A percentile compares a stretch with the other conserved stretches of the same genome.
phyloP scores from a whole-genome alignment of 1,140 invertebrate species.

The Platyscapa corneri region DNA sequence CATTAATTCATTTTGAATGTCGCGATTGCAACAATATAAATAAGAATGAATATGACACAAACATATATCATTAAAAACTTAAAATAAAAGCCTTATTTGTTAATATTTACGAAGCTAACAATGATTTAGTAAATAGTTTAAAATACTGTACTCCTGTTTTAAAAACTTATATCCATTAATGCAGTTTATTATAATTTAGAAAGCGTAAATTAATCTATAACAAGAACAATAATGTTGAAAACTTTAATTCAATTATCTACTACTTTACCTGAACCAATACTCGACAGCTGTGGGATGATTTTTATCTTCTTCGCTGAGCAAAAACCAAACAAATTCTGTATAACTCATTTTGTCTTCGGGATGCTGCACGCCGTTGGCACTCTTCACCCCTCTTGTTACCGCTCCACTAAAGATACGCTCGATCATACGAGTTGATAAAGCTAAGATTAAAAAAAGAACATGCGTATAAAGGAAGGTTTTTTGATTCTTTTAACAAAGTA shows the following conservation, averaged over 20 bases:
- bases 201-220: no score
- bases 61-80: no score
- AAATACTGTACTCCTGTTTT: no score
- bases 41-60: no score
- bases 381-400: conserved; percentile 84
- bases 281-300: conserved; percentile 94
- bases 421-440: conserved; percentile 94
- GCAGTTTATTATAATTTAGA: not conserved
- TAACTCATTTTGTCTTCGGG: conserved; percentile 92
- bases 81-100: no score
- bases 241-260: conserved; percentile 4
- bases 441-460: conserved; percentile 75
- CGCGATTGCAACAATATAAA: no score
- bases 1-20: no score
- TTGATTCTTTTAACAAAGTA: not conserved
- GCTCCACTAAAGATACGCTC: conserved; percentile 98
- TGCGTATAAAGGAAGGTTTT: not conserved
- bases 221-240: not conserved
- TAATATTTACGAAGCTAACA: no score
- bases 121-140: no score
- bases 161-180: not conserved
- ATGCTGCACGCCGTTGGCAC: conserved; percentile 61
- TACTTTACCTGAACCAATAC: conserved; percentile 87
- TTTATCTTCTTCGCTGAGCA: conserved; percentile 99
- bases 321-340: conserved; percentile 99